Evolutionary conservation across 2,797 vertebrate genomes (phyloP).

Genomic region (Perodicticus potto): DNA sequence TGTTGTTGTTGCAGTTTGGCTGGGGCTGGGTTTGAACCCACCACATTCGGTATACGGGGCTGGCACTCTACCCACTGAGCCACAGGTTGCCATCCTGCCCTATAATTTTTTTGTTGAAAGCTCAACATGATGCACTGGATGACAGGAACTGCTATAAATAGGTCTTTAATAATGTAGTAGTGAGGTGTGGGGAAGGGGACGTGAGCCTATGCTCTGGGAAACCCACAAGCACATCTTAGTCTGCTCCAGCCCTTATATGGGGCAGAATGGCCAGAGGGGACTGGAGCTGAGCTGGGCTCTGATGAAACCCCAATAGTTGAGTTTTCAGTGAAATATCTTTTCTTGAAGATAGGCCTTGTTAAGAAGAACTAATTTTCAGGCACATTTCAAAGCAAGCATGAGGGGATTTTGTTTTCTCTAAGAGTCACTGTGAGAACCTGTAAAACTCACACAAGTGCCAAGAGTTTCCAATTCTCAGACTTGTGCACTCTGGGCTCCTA

Average conservation of each 20-base stretch:
- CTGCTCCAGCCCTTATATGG: no score
- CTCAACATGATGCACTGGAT: not conserved
- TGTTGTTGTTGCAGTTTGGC: no score
- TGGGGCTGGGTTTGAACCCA: no score
- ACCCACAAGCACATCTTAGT: not conserved
- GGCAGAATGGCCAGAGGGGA: not conserved
- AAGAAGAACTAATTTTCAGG: not conserved
- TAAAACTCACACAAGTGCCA: not conserved
- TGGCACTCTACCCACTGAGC: no score
- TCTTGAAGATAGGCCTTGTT: not conserved
- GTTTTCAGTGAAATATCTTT: not conserved
- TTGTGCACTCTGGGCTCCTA: not conserved
- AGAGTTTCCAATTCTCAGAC: not conserved
- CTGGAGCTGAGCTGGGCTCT: not conserved
- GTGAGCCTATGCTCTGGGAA: not conserved
- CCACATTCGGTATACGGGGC: no score
- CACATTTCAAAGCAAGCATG: not conserved
- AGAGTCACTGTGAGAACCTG: not conserved
- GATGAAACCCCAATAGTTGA: not conserved
- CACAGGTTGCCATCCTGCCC: no score
- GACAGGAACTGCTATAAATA: not conserved
- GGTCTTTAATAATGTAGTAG: not conserved
- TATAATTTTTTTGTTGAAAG: constrained; percentile 19
- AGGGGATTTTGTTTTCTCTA: not conserved
- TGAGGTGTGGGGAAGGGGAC: not conserved